These are phyloP conservation scores for Lamellibrachia columna DNA, from an alignment of 2,888 invertebrate genomes.

Conservation along the genomic window DNA sequence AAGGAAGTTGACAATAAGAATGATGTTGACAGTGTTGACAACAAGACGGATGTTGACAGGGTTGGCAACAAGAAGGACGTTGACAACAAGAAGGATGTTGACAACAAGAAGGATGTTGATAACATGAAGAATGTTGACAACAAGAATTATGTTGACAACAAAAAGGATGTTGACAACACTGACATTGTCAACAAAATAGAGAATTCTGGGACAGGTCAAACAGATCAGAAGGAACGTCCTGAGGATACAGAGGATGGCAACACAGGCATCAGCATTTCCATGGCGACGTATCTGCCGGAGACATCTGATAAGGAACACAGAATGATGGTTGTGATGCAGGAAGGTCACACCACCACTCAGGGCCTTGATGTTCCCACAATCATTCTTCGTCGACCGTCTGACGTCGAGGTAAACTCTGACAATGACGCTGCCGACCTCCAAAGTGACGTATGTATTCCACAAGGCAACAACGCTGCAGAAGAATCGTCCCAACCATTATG, in stretches of 20 bases:
- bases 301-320: background rate
- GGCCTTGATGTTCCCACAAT: background rate
- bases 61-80: no score
- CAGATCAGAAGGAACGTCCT: background rate
- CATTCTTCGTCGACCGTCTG: slow-evolving; percentile 17
- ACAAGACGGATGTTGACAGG: background rate
- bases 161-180: background rate
- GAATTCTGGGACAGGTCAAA: background rate
- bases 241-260: background rate
- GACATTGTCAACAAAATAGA: background rate
- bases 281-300: background rate
- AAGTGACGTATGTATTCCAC: background rate
- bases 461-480: background rate
- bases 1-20: background rate
- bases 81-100: background rate
- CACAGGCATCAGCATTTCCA: background rate
- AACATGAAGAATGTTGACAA: background rate
- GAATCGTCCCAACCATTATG: background rate
- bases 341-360: background rate
- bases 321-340: background rate
- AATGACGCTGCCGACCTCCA: background rate
- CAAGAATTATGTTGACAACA: background rate
- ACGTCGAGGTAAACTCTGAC: background rate
- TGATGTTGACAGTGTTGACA: background rate
- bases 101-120: background rate